Evolutionary conservation across 53 echinoderm and acorn worm genomes (phyloP).

Genomic region (Zoroaster sp.): DNA sequence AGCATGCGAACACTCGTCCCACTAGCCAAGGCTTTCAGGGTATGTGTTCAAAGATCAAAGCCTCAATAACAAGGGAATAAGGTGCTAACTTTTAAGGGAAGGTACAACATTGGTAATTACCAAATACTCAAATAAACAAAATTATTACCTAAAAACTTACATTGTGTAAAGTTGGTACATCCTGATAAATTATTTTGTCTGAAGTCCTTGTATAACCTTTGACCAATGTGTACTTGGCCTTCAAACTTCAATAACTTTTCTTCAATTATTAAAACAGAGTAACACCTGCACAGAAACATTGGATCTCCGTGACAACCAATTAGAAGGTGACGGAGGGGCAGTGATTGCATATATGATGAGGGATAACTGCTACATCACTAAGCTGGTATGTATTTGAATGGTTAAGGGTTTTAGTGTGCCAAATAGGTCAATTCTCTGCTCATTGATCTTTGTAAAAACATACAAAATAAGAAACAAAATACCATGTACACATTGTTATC

Average conservation of each 20-base stretch:
- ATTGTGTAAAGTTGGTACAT: too few relatives aligned
- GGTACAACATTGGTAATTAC: too few relatives aligned
- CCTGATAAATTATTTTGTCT: too few relatives aligned
- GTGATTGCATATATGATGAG: slow-evolving; percentile 89
- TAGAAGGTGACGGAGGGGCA: slow-evolving; percentile 72
- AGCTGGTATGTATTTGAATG: slow-evolving; percentile 61
- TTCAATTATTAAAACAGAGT: slow-evolving; percentile 62
- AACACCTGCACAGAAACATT: slow-evolving; percentile 81
- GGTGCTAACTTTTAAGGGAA: too few relatives aligned
- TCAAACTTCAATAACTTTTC: too few relatives aligned
- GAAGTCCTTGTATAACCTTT: not conserved
- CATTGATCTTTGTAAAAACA: not conserved
- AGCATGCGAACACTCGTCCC: slow-evolving; percentile 64
- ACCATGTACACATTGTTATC: too few relatives aligned
- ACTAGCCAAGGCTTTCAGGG: slow-evolving; percentile 85
- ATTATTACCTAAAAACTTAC: too few relatives aligned
- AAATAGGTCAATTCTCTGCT: not conserved
- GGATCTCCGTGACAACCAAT: slow-evolving; percentile 82
- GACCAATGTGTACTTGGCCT: not conserved
- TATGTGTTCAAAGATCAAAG: slow-evolving; percentile 3
- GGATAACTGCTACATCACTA: slow-evolving; percentile 79
- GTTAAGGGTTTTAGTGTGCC: not conserved
- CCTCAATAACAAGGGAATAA: not conserved
- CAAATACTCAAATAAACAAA: too few relatives aligned
- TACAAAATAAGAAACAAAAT: not conserved